Percentiles rank a stretch among this genome's conserved stretches.
phyloP scores from a whole-genome alignment of 2,797 vertebrate genomes.

The Tangara arthus region DNA sequence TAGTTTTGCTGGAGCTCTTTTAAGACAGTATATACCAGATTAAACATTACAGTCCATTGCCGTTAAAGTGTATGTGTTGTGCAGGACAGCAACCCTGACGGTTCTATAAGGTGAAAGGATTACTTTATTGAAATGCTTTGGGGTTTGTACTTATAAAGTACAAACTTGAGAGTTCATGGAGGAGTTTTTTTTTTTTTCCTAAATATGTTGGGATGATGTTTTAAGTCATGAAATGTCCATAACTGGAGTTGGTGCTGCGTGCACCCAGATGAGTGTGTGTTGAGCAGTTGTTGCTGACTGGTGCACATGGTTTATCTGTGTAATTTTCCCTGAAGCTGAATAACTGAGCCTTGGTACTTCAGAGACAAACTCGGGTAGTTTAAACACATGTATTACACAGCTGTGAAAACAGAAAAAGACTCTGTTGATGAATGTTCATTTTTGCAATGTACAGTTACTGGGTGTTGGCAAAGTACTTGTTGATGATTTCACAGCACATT shows the following conservation, averaged over 20 bases:
- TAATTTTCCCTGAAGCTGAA: neutral
- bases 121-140: neutral
- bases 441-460: neutral
- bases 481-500: neutral
- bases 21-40: fast-evolving
- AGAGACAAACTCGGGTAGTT: neutral
- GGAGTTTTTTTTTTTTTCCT: fast-evolving
- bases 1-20: neutral
- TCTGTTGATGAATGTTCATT: neutral
- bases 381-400: neutral
- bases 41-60: fast-evolving
- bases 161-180: neutral
- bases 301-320: fast-evolving
- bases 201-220: neutral
- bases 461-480: neutral
- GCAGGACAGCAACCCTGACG: fast-evolving
- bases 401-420: neutral
- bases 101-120: neutral
- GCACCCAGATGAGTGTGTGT: fast-evolving
- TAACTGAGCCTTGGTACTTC: neutral
- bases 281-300: neutral
- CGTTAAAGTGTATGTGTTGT: fast-evolving
- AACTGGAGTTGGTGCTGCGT: fast-evolving
- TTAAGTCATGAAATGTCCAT: neutral
- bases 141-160: neutral